Percentiles rank a stretch among this genome's conserved stretches.
Conservation (phyloP, 2,888 invertebrate genomes). For the Eurytoma californica region DNA sequence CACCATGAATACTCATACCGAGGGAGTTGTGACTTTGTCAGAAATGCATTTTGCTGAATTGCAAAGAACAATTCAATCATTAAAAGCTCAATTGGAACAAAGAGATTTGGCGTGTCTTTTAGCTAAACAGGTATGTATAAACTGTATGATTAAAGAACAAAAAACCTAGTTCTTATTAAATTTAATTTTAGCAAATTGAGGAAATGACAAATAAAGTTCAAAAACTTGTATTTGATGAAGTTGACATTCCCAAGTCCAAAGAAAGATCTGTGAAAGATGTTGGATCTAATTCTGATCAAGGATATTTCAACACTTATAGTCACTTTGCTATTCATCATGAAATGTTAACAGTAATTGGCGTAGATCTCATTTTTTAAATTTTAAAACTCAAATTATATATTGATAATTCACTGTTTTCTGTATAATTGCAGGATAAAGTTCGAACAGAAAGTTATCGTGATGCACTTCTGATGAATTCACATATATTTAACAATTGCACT, state of each 20-base stretch:
- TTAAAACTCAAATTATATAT: slow-evolving; percentile 1
- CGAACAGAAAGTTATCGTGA: slow-evolving; percentile 91
- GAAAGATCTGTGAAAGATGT: slow-evolving; percentile 73
- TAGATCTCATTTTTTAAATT: slow-evolving; percentile 45
- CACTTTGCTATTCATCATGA: slow-evolving; percentile 95
- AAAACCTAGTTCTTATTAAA: not conserved
- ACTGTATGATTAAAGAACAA: not conserved
- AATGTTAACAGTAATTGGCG: slow-evolving; percentile 86
- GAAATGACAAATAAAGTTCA: slow-evolving; percentile 70
- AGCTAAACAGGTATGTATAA: slow-evolving; percentile 68
- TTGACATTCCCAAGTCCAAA: slow-evolving; percentile 52
- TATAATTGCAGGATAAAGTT: slow-evolving; percentile 81
- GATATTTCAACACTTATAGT: slow-evolving; percentile 89
- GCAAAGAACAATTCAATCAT: slow-evolving; percentile 78
- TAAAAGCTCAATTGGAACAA: slow-evolving; percentile 79
- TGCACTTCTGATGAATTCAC: slow-evolving; percentile 86
- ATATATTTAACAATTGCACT: slow-evolving; percentile 83
- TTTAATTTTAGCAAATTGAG: slow-evolving; percentile 69
- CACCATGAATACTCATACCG: slow-evolving; percentile 80
- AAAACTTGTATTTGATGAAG: slow-evolving; percentile 69
- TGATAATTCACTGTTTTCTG: slow-evolving; percentile 50
- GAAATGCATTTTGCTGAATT: slow-evolving; percentile 80
- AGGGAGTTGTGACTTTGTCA: slow-evolving; percentile 78
- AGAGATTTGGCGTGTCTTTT: slow-evolving; percentile 68
- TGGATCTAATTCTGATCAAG: slow-evolving; percentile 82